Evolutionary conservation across 2,888 invertebrate species (phyloP).

Genomic region (Cosmorhoe ocellata): DNA sequence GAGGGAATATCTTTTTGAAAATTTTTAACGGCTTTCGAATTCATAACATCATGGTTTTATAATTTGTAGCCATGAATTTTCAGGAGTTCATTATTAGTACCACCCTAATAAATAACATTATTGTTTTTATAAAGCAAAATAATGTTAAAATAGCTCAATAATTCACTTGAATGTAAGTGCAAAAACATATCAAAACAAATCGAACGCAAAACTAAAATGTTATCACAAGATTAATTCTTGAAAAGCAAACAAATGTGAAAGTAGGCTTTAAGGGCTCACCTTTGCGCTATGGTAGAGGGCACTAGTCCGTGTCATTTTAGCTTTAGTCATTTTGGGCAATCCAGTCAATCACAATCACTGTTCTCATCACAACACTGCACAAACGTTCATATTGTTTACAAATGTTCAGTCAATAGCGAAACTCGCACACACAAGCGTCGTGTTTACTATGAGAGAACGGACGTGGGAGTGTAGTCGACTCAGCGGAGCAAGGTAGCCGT

Average conservation of each 20-base stretch:
- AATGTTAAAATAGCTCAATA: too few relatives aligned
- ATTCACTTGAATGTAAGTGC: too few relatives aligned
- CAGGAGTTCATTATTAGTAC: background rate
- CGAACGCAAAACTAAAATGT: background rate
- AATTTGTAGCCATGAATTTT: background rate
- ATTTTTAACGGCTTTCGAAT: slow-evolving; percentile 17
- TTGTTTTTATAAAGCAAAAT: background rate
- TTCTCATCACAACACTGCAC: slow-evolving; percentile 61
- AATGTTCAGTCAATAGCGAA: slow-evolving; percentile 52
- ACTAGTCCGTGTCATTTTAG: slow-evolving; percentile 80
- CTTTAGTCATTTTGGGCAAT: slow-evolving; percentile 80
- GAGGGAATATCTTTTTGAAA: slow-evolving; percentile 31
- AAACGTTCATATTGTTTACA: slow-evolving; percentile 58
- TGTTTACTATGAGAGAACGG: slow-evolving; percentile 74
- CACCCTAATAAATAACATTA: background rate
- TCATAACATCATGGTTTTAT: background rate
- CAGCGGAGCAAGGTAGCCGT: slow-evolving; percentile 50
- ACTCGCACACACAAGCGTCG: slow-evolving; percentile 52
- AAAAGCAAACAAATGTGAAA: slow-evolving; percentile 34
- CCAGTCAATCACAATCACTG: slow-evolving; percentile 59
- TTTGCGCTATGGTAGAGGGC: slow-evolving; percentile 90
- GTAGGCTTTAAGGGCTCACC: slow-evolving; percentile 75
- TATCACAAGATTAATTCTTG: slow-evolving; percentile 32
- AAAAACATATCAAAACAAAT: slow-evolving; percentile 1
- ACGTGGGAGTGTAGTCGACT: slow-evolving; percentile 72